phyloP scores from a whole-genome alignment of 2,888 invertebrate genomes.

The Zygaena filipendulae region DNA sequence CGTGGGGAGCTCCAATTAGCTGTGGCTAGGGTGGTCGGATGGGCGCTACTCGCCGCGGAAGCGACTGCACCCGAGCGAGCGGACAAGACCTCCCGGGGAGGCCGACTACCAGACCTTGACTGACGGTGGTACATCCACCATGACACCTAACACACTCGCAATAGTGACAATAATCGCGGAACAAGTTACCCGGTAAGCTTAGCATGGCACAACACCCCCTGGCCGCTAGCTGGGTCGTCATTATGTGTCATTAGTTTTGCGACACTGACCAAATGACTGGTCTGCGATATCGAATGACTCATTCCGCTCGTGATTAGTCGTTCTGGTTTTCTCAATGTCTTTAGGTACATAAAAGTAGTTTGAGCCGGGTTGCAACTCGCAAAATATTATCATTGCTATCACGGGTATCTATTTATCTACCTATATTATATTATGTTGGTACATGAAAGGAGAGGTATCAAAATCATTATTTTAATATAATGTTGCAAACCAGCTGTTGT shows the following conservation, averaged over 20 bases:
- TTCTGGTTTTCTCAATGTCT: conserved; percentile 42
- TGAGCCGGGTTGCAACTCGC: too few relatives aligned
- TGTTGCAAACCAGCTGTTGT: too few relatives aligned
- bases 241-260: conserved; percentile 69
- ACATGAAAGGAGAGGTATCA: too few relatives aligned
- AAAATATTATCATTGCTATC: too few relatives aligned
- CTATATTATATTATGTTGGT: too few relatives aligned
- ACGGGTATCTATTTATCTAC: too few relatives aligned
- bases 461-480: too few relatives aligned
- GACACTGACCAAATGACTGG: conserved; percentile 68
- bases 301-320: conserved; percentile 56
- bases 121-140: conserved; percentile 24
- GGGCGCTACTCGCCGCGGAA: conserved; percentile 29
- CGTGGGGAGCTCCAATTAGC: conserved; percentile 43
- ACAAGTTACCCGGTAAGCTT: too few relatives aligned
- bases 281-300: conserved; percentile 64
- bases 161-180: too few relatives aligned
- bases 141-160: too few relatives aligned
- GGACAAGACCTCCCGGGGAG: conserved; percentile 48
- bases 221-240: conserved; percentile 49
- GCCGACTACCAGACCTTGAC: conserved; percentile 56
- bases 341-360: conserved; percentile 17
- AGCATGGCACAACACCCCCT: conserved; percentile 32
- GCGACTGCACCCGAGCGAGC: conserved; percentile 35
- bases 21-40: conserved; percentile 45